Evolutionary conservation across 2,888 invertebrate genomes (phyloP), one percentile per base, ranked within the genome.

Genomic region (Caradrina clavipalpis): DNA sequence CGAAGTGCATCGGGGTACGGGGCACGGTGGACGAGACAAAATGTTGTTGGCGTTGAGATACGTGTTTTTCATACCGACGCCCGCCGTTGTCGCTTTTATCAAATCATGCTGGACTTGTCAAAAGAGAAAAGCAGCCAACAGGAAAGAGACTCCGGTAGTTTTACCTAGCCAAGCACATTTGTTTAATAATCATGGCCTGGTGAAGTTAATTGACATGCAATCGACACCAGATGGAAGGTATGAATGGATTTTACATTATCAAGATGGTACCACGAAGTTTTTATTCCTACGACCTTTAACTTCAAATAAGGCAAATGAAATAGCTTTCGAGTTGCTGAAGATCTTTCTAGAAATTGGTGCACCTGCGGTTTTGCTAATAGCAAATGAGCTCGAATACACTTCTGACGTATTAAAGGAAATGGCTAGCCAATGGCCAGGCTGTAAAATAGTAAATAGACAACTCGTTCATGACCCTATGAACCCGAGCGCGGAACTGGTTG

Each of bases 11-110:
- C 45, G 17, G 22, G 47, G 15, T 10, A 77, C 80, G 8, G 54
- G 64, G 6, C 80, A 81, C 51, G 80, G 80, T 1, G 74, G 74
- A 10, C 77, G 80, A 7, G 68, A 77, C n/a, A 80, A 73, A 57
- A 68, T 81, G 58, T 10, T 65, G 11, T 3, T 4, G n/a, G 19
- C 31, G 1, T 31, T 80, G 42, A 80, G 58, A 56, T 15, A 47
- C 13, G 2, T 13, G 8, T 68, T 45, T 15, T 69, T 61, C 11
- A 78, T 81, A 56, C 78, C 81, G 4, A 35, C 62, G 3, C 42
- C 69, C 0, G 73, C 53, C n/a, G 64, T 78, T 45, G 1, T 45
- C 11, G n/a, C 60, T 26, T 77, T 78, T 35, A 0, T 73, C 17
- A 68, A 26, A 68, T 21, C 50, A 26, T 77, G 78, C 50, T 31